Conservation (phyloP, 2,113 vertebrate genomes). For the Halichoerus grypus region DNA sequence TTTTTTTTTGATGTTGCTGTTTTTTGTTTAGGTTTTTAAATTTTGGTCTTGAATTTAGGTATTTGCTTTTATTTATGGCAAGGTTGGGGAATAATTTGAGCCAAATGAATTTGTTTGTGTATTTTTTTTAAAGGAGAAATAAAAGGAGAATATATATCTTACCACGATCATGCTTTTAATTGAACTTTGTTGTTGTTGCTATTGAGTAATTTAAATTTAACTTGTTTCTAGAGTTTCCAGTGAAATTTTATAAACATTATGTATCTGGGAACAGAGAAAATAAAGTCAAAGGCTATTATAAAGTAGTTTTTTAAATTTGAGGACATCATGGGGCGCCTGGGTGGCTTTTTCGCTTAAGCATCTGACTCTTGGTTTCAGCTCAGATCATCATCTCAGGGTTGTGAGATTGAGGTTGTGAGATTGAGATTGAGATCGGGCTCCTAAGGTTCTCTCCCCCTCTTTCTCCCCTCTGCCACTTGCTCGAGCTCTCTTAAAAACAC, state of each 20-base stretch:
- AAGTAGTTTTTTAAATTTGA: neutral
- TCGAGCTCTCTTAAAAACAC: neutral
- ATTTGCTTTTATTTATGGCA: slow-evolving; percentile 42
- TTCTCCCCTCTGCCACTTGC: neutral
- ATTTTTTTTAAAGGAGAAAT: neutral
- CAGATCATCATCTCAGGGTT: neutral
- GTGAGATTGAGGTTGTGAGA: neutral
- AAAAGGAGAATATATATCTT: neutral
- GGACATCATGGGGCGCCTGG: neutral
- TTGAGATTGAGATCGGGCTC: neutral
- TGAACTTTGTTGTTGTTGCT: neutral
- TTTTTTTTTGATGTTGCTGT: neutral
- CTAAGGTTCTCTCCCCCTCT: neutral
- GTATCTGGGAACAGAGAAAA: neutral
- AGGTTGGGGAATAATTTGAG: neutral
- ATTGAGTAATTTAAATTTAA: slow-evolving; percentile 46
- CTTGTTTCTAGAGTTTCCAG: slow-evolving; percentile 8
- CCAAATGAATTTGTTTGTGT: neutral
- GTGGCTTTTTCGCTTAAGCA: neutral
- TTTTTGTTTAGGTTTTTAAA: slow-evolving; percentile 45
- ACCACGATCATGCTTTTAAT: neutral
- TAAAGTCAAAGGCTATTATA: neutral
- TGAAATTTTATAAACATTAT: slow-evolving; percentile 12
- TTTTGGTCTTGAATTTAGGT: slow-evolving; percentile 7
- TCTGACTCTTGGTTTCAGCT: neutral